Evolutionary conservation across 1,140 invertebrate genomes (phyloP), one percentile per base, ranked within the genome.

Genomic region (Andrena cerasifolii): DNA sequence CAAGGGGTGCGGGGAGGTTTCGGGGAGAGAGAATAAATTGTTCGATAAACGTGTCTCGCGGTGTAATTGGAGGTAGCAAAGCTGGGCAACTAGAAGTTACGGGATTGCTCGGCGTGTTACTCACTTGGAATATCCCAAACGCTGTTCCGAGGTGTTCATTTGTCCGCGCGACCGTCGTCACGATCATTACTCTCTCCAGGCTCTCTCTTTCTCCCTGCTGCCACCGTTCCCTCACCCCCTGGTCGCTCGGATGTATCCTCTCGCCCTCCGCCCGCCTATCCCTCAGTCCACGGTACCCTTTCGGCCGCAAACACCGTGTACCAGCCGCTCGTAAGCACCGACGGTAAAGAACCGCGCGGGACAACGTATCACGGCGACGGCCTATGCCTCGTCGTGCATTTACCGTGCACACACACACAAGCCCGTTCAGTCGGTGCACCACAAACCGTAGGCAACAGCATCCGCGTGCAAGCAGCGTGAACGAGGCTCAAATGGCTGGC

Each of bases 121-220:
- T 91, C 89, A 91, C 90, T 91, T 91, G 90, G 89, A 90, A 89
- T 91, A 91, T 89, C 84, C 90, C 89, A 87, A 90, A 88, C 87
- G 88, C 90, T 90, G 90, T 90, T 85, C 89, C 87, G 86, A 91
- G 88, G 87, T 90, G 87, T 90, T 89, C 89, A 90, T 91, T 90
- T 89, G 88, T 89, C 86, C 85, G 82, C 85, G 85, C 86, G 72
- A 77, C 77, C 74, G 83, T 85, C 63, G 82, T 87, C 86, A 83
- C 86, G 83, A 87, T 88, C 87, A 88, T 89, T 82, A 87, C 83
- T 81, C 83, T 84, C 80, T 83, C 79, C 63, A 78, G 62, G 58
- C 70, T 70, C 77, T 67, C 66, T 80, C 54, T 58, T 33, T 59
- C 36, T 47, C 61, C 63, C 61, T 54, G n/a, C n/a, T n/a, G n/a